Base-by-base conservation (phyloP, 2,797 vertebrate genomes). In the Bucorvus abyssinicus region DNA sequence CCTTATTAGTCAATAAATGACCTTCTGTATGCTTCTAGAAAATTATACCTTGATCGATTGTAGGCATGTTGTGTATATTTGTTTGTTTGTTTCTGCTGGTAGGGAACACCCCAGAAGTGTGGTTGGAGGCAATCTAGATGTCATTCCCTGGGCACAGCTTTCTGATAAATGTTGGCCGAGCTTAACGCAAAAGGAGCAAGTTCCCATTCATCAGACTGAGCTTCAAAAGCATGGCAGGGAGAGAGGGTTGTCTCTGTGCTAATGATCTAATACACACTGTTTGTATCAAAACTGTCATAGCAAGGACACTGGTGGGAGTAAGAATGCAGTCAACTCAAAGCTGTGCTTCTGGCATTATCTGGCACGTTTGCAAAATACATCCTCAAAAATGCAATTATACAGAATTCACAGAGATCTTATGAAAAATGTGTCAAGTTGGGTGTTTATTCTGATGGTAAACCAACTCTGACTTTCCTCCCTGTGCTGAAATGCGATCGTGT, bases 261-360 rank as follows among this genome's bases (percentile, higher is more conserved):
- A 85, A 92, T 93, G 92, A 94, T 90, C 88, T 96, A 91, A 92
- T 90, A 56, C 69, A 52, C 59, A 80, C 79, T 68, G 78, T 97
- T 87, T 94, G 82, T 84, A 63, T 92, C 91, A 59, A 21, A 94
- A 53, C 95, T 95, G 82, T 96, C 89, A 88, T 65, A 89, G 77
- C 90, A 90, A 97, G 93, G 95, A 92, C 94, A 53, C 78, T 91
- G 93, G 70, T 63, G 85, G 80, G 69, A 95, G 82, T 82, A 75
- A 69, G 77, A 69, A 74, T 21, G 38, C 67, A 92, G 92, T 95
- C 91, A 69, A 40, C 88, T 84, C n/a, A 70, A 77, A 89, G 79
- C 79, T 87, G 69, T 59, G 89, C 89, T 95, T 88, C 91, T 94
- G 84, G 94, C 56, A 2, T 93, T 91, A 93, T 70, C 79, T 92